Base-by-base conservation (phyloP, 2,888 invertebrate species). In the Sphinx pinastri region DNA sequence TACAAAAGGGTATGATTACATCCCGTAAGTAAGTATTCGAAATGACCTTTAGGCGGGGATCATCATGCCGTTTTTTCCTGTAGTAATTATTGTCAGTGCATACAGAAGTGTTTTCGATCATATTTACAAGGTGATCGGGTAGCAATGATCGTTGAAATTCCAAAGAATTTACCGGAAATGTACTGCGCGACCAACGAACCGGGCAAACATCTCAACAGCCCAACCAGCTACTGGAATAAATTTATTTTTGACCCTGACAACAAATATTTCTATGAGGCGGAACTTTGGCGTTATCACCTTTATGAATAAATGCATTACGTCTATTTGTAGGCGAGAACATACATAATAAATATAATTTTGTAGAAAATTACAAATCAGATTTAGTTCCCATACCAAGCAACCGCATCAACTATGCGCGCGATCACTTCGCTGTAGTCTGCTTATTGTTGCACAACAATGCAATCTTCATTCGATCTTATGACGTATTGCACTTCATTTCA, bases 401-500 rank as follows among this genome's bases (percentile, higher is more conserved):
- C 91, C 92, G 80, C 92, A 92, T 89, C 86, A 84, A 79, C 81
- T 84, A 88, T 89, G 84, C 88, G 83, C 82, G 76, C 75, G 79
- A 81, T 84, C 79, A 83, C 84, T 87, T 85, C 86, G 82, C 85
- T 85, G 89, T 85, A 88, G 86, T 74, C 81, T 78, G 81, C 81
- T 84, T 87, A 89, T 88, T 89, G 87, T 90, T 86, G 84, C 77
- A 83, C 87, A 88, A 92, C 90, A 91, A 91, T 85, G 89, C 88
- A 92, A 93, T 93, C 91, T 89, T 75, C 76, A 80, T 83, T 85
- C 86, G 84, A 92, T 91, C 90, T 86, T 79, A 82, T 86, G 85
- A 88, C 87, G 84, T 88, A 89, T 89, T 90, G 88, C 90, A 88
- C 88, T 89, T 90, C 88, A 91, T 90, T 88, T 89, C 87, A 86